Conservation (phyloP, 2,888 invertebrate species). For the Athalia circularis region DNA sequence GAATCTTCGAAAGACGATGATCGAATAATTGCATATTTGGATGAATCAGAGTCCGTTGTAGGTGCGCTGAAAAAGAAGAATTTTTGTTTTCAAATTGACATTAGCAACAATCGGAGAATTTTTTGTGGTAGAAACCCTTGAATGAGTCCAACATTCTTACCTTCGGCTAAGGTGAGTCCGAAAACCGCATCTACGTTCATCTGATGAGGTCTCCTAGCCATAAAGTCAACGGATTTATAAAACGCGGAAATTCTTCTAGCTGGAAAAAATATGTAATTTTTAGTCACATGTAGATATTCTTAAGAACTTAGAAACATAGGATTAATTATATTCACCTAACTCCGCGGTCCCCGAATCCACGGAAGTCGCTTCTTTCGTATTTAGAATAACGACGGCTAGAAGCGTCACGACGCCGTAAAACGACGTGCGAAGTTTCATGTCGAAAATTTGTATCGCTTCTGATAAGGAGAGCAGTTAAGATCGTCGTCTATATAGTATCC, state of each 20-base stretch:
- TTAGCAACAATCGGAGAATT: too few relatives aligned
- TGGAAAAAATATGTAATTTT: not conserved
- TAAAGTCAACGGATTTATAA: slow-evolving; percentile 63
- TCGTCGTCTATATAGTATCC: slow-evolving; percentile 34
- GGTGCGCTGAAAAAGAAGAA: slow-evolving; percentile 5
- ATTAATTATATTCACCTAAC: slow-evolving; percentile 9
- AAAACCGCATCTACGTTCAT: slow-evolving; percentile 71
- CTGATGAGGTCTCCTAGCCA: slow-evolving; percentile 63
- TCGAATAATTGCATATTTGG: slow-evolving; percentile 53
- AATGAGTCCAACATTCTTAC: slow-evolving; percentile 58
- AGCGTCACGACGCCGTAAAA: slow-evolving; percentile 12
- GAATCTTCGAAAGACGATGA: slow-evolving; percentile 32
- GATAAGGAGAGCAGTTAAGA: slow-evolving; percentile 13
- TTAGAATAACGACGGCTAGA: slow-evolving; percentile 13
- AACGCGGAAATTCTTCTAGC: slow-evolving; percentile 50
- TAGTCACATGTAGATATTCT: not conserved
- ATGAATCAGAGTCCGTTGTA: slow-evolving; percentile 31
- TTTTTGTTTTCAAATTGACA: not conserved
- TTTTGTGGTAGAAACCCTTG: not conserved
- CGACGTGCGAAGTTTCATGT: slow-evolving; percentile 12
- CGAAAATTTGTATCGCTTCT: slow-evolving; percentile 19
- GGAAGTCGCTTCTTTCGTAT: not conserved
- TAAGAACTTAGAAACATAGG: not conserved
- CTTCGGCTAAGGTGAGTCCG: slow-evolving; percentile 70
- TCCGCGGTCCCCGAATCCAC: not conserved